Evolutionary conservation across 2,888 invertebrate species (phyloP).

Genomic region (Herminia tarsipennalis): DNA sequence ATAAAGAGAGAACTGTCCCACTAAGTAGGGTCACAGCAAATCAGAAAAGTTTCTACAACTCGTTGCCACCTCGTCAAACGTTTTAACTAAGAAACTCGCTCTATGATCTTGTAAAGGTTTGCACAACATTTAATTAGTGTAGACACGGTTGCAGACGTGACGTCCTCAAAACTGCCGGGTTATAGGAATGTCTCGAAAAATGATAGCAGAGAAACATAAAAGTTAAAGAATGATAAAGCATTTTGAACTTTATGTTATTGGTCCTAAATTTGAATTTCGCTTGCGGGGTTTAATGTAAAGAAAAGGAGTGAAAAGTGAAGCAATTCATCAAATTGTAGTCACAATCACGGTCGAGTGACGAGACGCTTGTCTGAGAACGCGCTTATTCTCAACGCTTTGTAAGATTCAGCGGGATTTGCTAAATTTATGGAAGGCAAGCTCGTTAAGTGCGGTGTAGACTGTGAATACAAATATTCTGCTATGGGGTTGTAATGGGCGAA

Average conservation of each 20-base stretch:
- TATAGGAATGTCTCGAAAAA: conserved; percentile 36
- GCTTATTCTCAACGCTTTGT: conserved; percentile 52
- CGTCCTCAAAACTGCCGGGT: conserved; percentile 51
- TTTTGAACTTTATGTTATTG: not conserved
- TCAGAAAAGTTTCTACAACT: conserved; percentile 54
- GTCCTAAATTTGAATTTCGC: conserved; percentile 18
- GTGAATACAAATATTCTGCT: conserved; percentile 52
- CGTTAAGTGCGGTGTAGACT: conserved; percentile 54
- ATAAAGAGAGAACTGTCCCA: conserved; percentile 18
- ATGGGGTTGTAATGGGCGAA: conserved; percentile 35
- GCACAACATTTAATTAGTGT: conserved; percentile 57
- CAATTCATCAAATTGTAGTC: conserved; percentile 74
- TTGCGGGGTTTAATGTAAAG: conserved; percentile 19
- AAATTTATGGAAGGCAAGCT: conserved; percentile 63
- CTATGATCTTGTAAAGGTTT: conserved; percentile 35
- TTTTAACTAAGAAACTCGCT: conserved; percentile 25
- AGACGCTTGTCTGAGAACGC: conserved; percentile 57
- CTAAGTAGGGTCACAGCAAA: conserved; percentile 44
- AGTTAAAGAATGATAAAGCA: not conserved
- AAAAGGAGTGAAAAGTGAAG: conserved; percentile 60
- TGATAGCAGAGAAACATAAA: conserved; percentile 20
- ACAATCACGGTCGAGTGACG: conserved; percentile 70
- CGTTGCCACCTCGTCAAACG: conserved; percentile 43
- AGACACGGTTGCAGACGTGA: conserved; percentile 44
- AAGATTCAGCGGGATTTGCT: conserved; percentile 59